Base-by-base conservation (phyloP, 92 coral and sea anemone species). In the Pocillopora meandrina region DNA sequence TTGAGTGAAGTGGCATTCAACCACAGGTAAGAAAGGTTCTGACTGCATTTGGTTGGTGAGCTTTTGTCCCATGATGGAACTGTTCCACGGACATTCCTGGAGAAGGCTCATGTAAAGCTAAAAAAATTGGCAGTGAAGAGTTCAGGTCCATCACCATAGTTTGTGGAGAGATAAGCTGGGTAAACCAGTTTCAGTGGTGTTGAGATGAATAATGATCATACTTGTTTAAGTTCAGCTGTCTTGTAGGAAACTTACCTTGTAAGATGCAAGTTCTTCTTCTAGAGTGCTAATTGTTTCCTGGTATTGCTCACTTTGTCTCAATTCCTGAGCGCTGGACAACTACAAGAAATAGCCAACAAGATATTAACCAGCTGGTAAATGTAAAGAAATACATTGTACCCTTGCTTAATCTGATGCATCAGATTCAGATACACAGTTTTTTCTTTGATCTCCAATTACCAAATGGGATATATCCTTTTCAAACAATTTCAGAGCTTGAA, bases 211-310 rank as follows among this genome's bases (percentile, higher is more conserved):
- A 13, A 14, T 34, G 42, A 2, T 15, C 33, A 15, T 10, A 15
- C 20, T 3, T 14, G 35, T 33, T 68, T 68, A 52, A 69, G 42
- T 3, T 70, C 52, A 31, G 74, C 9, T 70, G 11, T 70, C 42
- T 70, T 18, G 23, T 33, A 34, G 8, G 9, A 17, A 21, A n/a
- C 74, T 34, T 73, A 83, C 86, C 21, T 63, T 74, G 59, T 83
- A 83, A 19, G 7, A 72, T 74, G 86, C 71, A 62, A 83, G 66
- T 64, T 83, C n/a, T 8, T 62, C 79, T 26, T 83, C 56, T 10
- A 83, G 86, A 49, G 26, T 23, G 36, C 8, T 83, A 12, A 83
- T 35, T 62, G 21, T 74, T 77, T 83, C 86, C 72, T 73, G 86
- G 20, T 83, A 34, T 42, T 73, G 26, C 65, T 74, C 63, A 83